Base-by-base conservation (phyloP, 1,140 invertebrate genomes). In the Drosophila tani region DNA sequence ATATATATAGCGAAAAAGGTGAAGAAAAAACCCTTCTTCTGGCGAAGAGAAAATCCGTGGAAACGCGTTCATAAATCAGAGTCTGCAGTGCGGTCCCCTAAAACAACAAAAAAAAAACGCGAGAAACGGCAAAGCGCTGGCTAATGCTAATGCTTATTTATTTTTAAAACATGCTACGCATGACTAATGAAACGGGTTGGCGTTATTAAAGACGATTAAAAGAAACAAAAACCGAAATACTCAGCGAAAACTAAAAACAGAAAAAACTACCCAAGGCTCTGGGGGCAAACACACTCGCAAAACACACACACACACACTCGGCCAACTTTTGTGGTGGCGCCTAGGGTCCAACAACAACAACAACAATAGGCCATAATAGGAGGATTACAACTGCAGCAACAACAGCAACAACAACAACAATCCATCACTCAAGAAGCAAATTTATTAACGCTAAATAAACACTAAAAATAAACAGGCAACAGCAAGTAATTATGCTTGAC, bases 401-500 rank as follows among this genome's bases (percentile, higher is more conserved):
- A 50, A 29, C 53, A 58, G 58, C n/a, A n/a, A 24, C 21, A 49
- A 50, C 41, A 43, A 71, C 58, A 17, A 40, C 57, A 60, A 74
- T 79, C 78, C 78, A 78, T 78, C 69, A 75, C 63, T 41, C 64
- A 87, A 82, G 63, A 74, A 35, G 63, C 56, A 68, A 63, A 88
- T 88, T 75, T 81, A 90, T 84, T 73, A 88, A 79, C 76, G 57
- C 69, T 84, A 79, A 83, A 66, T 60, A 87, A 88, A 84, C 65
- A 87, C 84, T 87, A 77, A 83, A 85, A 90, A 75, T 88, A 90
- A 84, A 49, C 81, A 40, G 58, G 41, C 60, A 59, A 40, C 53
- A 79, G 59, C 80, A 64, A 81, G 85, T 82, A 88, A 88, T 85
- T 88, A 88, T 88, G 85, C 85, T 90, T 88, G 85, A 90, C 85